phyloP scores from a whole-genome alignment of 2,888 invertebrate genomes.

The Choreutis nemorana region DNA sequence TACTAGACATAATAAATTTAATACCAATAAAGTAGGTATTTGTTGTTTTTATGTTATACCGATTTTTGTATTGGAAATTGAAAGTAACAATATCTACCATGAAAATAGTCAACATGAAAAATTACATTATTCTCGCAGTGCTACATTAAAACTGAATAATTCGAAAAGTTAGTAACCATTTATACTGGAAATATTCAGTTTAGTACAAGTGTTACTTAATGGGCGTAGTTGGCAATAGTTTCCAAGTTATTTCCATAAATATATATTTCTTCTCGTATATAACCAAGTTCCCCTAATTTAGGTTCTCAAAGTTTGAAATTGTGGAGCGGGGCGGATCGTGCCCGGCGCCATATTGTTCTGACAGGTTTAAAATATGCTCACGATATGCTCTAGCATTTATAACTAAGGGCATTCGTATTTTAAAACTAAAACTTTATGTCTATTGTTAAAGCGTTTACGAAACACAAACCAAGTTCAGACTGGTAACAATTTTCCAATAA shows the following conservation, averaged over 20 bases:
- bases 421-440: conserved; percentile 2
- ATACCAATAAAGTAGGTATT: no score
- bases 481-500: conserved; percentile 19
- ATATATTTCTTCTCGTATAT: conserved; percentile 21
- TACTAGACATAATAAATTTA: no score
- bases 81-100: no score
- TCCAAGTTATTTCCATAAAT: conserved; percentile 23
- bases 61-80: no score
- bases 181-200: no score
- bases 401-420: no score
- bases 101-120: no score
- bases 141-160: no score
- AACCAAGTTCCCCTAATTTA: conserved; percentile 46
- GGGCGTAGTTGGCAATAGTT: conserved; percentile 28
- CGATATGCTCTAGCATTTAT: conserved; percentile 27
- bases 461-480: conserved; percentile 14
- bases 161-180: no score
- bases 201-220: no score
- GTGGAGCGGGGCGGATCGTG: conserved; percentile 21
- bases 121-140: no score
- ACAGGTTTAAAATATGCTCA: conserved; percentile 58
- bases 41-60: no score
- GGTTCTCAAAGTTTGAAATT: conserved; percentile 38
- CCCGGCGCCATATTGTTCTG: conserved; percentile 49
- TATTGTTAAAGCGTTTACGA: conserved; percentile 17